A percentile compares a stretch with the other conserved stretches of the same genome.
Evolutionary conservation across 1,140 invertebrate species (phyloP).

Genomic region (Penaeus chinensis): DNA sequence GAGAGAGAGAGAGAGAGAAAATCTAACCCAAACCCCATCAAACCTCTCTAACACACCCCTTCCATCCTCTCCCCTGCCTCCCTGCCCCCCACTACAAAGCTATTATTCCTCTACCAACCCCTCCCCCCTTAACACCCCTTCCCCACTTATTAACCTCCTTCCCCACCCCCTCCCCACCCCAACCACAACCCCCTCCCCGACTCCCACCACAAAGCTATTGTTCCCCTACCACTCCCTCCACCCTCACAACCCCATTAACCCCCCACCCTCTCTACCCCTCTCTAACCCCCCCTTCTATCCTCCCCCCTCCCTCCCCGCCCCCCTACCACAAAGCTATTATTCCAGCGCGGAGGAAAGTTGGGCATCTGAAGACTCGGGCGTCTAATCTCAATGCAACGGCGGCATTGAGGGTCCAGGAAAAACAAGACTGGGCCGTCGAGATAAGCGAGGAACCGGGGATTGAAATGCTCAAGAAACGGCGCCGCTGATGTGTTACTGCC

Average conservation of each 20-base stretch:
- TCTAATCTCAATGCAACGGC: slow-evolving; percentile 22
- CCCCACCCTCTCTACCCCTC: neutral
- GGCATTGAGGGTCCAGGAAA: neutral
- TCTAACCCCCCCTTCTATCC: neutral
- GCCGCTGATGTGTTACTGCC: slow-evolving; percentile 3
- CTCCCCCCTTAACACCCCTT: neutral
- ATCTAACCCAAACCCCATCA: no score
- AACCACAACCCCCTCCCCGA: neutral
- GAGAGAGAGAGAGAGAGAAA: no score
- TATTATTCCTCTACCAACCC: neutral
- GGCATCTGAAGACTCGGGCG: neutral
- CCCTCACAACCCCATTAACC: neutral
- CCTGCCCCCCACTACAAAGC: neutral
- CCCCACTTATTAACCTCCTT: neutral
- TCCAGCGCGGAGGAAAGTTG: no score
- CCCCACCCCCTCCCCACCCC: neutral
- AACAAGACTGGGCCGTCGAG: slow-evolving; percentile 24
- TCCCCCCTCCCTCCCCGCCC: neutral
- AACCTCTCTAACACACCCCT: neutral
- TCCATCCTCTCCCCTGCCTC: neutral
- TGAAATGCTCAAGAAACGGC: slow-evolving; percentile 3
- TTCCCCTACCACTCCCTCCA: neutral
- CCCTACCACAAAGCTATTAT: neutral
- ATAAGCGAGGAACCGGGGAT: slow-evolving; percentile 16
- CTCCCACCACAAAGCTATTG: neutral